Conservation (phyloP, 1,140 invertebrate species). For the Ladona fulva region DNA sequence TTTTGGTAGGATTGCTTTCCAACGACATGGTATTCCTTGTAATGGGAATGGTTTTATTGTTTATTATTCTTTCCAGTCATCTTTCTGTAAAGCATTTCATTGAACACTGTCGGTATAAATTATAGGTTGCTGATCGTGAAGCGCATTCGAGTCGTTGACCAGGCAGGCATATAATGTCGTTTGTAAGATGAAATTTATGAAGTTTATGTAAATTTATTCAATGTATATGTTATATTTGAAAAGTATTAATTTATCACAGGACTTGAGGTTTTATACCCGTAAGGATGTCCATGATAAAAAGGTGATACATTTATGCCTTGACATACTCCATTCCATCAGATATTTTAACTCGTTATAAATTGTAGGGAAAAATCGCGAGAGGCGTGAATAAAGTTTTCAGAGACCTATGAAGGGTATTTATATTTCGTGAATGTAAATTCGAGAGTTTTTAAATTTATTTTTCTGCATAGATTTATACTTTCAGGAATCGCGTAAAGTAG, state of each 20-base stretch:
- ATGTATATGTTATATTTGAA: too few species aligned
- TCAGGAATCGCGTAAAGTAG: not conserved
- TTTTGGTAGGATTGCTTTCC: not conserved
- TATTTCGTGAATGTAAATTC: not conserved
- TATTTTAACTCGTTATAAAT: slow-evolving; percentile 1
- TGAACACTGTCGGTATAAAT: too few species aligned
- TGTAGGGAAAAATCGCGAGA: not conserved
- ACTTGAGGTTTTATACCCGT: too few species aligned
- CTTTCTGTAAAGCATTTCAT: not conserved
- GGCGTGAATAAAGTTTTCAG: not conserved
- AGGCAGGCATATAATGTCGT: too few species aligned
- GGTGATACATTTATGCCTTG: not conserved
- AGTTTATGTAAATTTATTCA: too few species aligned
- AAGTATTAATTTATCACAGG: too few species aligned
- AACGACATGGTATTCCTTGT: not conserved
- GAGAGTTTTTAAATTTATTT: slow-evolving; percentile 2
- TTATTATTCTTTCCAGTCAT: not conserved
- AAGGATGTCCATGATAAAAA: too few species aligned
- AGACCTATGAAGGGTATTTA: not conserved
- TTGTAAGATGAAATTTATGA: too few species aligned
- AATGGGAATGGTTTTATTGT: not conserved
- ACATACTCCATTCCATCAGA: not conserved
- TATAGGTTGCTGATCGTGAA: too few species aligned
- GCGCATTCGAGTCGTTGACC: too few species aligned
- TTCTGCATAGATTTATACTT: not conserved